Evolutionary conservation across 2,113 vertebrate species (phyloP), one percentile per base, ranked within the genome.

Genomic region (Corythoichthys intestinalis): DNA sequence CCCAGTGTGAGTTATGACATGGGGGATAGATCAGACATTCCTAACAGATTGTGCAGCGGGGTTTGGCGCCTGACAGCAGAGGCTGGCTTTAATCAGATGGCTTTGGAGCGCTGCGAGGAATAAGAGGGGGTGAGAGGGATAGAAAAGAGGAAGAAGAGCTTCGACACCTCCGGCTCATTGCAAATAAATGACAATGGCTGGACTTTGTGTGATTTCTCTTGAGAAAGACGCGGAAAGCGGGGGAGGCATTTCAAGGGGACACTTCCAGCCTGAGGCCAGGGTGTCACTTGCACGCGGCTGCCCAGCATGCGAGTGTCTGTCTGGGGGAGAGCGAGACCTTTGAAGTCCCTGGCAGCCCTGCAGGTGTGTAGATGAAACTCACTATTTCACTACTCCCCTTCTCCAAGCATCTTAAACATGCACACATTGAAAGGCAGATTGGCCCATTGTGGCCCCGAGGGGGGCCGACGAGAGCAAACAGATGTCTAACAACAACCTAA

Each of bases 401-500:
- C 76, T 83, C 57, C 74, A 68, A 74, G 85, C 85, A 91, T 91
- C 78, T 90, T 83, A 91, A 90, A 89, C 83, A 91, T 86, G 88
- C 88, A 80, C 74, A 59, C 81, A 69, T 85, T 89, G 80, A 78
- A 85, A 65, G 75, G 77, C 34, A 79, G 81, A 80, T 66, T 83
- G 83, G 66, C 75, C 79, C 17, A 14, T 73, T 61, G n/a, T 1
- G 78, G 85, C 83, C 12, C 47, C 14, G 20, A 37, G 64, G 64
- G 7, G 77, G 88, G 72, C 81, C 86, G 90, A 91, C 88, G 78
- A 88, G 86, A 90, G 86, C 89, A 88, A 92, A 92, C 91, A 92
- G 92, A 92, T 91, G 91, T 91, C 88, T 85, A 85, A 91, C 86
- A 89, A 86, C 67, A 81, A 86, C 87, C 85, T 87, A 81, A 84